Conservation (phyloP, 2,888 invertebrate genomes). For the Linnaemya tessellans region DNA sequence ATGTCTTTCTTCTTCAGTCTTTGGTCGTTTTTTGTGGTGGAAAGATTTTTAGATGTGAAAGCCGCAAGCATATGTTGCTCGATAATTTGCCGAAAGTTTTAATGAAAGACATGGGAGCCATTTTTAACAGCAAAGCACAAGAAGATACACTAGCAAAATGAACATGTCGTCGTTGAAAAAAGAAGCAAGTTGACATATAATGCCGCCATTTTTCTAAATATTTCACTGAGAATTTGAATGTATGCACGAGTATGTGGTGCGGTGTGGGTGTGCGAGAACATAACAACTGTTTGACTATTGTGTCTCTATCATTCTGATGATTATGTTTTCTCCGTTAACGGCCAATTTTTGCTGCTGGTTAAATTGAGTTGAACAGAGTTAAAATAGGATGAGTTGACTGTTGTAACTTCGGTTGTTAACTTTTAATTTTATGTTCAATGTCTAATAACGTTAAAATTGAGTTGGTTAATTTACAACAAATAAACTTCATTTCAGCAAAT, state of each 20-base stretch:
- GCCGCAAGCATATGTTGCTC: slow-evolving; percentile 83
- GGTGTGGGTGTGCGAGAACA: neutral
- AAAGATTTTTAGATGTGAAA: slow-evolving; percentile 73
- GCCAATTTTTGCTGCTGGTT: slow-evolving; percentile 30
- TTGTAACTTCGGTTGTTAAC: slow-evolving; percentile 4
- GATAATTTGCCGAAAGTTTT: slow-evolving; percentile 83
- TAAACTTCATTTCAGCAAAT: slow-evolving; percentile 20
- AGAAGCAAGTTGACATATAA: slow-evolving; percentile 58
- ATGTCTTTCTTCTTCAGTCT: slow-evolving; percentile 4
- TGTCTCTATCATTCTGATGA: slow-evolving; percentile 26
- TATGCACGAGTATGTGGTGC: neutral
- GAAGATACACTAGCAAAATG: slow-evolving; percentile 28
- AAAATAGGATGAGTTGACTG: slow-evolving; percentile 40
- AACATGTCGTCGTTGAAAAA: slow-evolving; percentile 24
- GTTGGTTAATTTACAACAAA: slow-evolving; percentile 51
- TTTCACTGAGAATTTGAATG: neutral
- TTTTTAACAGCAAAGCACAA: slow-evolving; percentile 74
- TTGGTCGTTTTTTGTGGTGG: slow-evolving; percentile 21
- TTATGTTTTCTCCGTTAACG: slow-evolving; percentile 34
- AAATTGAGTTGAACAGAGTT: slow-evolving; percentile 56
- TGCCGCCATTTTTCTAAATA: slow-evolving; percentile 71
- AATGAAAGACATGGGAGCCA: slow-evolving; percentile 83
- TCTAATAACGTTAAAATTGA: slow-evolving; percentile 51
- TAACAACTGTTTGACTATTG: slow-evolving; percentile 22
- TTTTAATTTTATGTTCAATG: slow-evolving; percentile 35